Percentiles rank a stretch among this genome's conserved stretches.
These are phyloP conservation scores for Trichosurus vulpecula DNA, from an alignment of 2,797 vertebrate genomes.

Conservation along the genomic window DNA sequence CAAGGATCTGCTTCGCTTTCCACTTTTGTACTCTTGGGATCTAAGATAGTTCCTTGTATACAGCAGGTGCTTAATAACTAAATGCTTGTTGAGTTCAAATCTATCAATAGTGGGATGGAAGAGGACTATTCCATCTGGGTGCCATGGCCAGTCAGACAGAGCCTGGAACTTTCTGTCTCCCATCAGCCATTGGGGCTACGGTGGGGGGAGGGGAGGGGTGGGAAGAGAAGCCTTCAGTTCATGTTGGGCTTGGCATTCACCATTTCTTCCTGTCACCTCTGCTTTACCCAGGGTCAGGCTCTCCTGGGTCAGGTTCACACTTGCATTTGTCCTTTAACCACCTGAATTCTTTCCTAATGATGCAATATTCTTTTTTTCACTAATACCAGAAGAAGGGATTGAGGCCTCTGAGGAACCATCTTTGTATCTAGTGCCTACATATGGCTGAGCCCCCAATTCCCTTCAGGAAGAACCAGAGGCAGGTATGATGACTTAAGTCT, in stretches of 20 bases:
- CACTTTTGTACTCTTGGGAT: background rate
- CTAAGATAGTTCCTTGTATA: background rate
- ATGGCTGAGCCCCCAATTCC: background rate
- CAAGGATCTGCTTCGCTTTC: background rate
- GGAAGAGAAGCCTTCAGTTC: background rate
- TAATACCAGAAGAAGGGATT: background rate
- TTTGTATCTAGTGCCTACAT: background rate
- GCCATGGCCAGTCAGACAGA: no score
- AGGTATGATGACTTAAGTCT: background rate
- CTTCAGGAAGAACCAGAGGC: background rate
- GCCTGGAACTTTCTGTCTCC: background rate
- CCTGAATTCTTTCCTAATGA: background rate
- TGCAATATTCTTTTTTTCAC: background rate
- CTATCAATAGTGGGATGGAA: background rate
- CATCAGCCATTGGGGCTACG: no score
- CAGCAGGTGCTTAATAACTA: background rate
- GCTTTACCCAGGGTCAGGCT: background rate
- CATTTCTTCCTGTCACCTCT: background rate
- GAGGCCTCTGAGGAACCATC: background rate
- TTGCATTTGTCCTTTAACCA: background rate
- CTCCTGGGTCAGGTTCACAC: background rate
- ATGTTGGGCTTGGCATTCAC: background rate
- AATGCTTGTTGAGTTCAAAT: background rate
- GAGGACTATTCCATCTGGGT: no score
- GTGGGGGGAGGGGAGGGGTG: fast-evolving